These are phyloP conservation scores for Dichetophora obliterata DNA, from an alignment of 2,888 invertebrate species.

Conservation along the genomic window DNA sequence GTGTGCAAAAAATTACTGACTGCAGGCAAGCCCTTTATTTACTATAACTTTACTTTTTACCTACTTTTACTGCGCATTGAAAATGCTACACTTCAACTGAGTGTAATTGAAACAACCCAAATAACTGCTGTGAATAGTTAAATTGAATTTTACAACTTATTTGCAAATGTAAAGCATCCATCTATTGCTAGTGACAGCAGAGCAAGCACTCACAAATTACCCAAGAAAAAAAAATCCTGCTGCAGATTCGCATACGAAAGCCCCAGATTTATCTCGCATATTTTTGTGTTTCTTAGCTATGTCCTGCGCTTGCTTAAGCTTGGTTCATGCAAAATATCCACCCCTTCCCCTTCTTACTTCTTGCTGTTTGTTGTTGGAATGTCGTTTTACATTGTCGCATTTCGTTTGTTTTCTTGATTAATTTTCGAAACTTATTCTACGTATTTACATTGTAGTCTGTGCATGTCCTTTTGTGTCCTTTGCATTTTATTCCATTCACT, in stretches of 20 bases:
- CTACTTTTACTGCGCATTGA: too few relatives aligned
- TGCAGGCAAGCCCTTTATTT: too few relatives aligned
- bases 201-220: too few relatives aligned
- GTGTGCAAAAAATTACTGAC: not conserved
- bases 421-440: conserved; percentile 48
- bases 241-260: too few relatives aligned
- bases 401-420: conserved; percentile 54
- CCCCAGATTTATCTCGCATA: not conserved
- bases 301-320: not conserved
- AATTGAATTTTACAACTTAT: too few relatives aligned
- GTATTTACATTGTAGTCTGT: conserved; percentile 42
- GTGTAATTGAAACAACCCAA: too few relatives aligned
- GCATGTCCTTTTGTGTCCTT: not conserved
- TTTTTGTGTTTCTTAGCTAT: not conserved
- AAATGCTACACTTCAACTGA: too few relatives aligned
- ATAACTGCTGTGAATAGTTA: too few relatives aligned
- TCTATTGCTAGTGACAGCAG: too few relatives aligned
- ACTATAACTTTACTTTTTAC: too few relatives aligned
- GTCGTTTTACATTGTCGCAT: conserved; percentile 16
- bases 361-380: not conserved
- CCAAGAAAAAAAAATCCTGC: too few relatives aligned
- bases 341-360: not conserved
- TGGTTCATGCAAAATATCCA: conserved; percentile 10
- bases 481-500: not conserved
- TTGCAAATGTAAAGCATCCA: too few relatives aligned